These are phyloP conservation scores for Neuroterus valhalla DNA, from an alignment of 1,140 invertebrate genomes.

Conservation along the genomic window DNA sequence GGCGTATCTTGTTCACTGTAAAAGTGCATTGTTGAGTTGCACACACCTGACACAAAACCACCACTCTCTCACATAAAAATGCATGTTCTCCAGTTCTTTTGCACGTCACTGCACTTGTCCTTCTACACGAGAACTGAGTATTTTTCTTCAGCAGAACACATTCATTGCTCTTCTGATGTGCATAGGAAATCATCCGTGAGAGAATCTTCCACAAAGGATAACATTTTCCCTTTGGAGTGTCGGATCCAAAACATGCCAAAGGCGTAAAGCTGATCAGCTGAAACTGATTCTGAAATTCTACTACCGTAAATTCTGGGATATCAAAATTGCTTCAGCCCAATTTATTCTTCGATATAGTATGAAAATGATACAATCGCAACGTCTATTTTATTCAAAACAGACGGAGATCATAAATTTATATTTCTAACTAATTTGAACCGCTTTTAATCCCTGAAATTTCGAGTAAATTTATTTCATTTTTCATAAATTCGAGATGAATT, in stretches of 20 bases:
- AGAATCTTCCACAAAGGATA: slow-evolving; percentile 2
- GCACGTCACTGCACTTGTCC: slow-evolving; percentile 13
- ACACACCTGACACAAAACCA: slow-evolving; percentile 3
- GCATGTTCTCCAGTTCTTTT: slow-evolving; percentile 9
- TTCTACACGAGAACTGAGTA: slow-evolving; percentile 9
- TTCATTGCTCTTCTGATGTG: background rate
- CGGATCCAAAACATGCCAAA: background rate
- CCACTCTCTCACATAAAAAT: background rate
- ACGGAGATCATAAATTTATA: too few species aligned
- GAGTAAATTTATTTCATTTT: too few species aligned
- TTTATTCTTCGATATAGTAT: too few species aligned
- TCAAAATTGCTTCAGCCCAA: too few species aligned
- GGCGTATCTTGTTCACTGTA: background rate
- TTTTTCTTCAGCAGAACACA: slow-evolving; percentile 4
- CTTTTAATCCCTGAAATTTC: too few species aligned
- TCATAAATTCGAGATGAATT: too few species aligned
- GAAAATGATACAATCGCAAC: too few species aligned
- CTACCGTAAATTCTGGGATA: too few species aligned
- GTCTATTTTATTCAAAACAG: too few species aligned
- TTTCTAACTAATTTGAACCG: too few species aligned
- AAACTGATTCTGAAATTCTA: too few species aligned
- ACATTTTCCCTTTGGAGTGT: background rate
- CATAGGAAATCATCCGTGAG: slow-evolving; percentile 23
- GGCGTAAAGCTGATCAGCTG: background rate
- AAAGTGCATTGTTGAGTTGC: background rate